These are phyloP conservation scores for Imbricaverruca yamaguchii DNA, from an alignment of 2,888 invertebrate species.

Conservation along the genomic window DNA sequence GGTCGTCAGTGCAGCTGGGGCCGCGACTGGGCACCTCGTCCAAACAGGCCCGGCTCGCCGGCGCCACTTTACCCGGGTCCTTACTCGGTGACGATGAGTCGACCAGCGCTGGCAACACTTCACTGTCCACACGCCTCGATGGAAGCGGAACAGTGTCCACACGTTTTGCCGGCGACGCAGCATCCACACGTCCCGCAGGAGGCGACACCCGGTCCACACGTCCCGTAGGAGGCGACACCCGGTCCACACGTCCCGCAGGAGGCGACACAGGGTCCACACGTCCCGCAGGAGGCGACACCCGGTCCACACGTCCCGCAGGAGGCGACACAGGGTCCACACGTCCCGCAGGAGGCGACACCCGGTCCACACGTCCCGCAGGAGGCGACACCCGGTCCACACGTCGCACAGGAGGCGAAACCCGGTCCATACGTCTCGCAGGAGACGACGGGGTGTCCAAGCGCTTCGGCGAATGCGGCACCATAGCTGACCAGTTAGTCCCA, in stretches of 20 bases:
- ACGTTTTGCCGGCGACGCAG: conserved; percentile 18
- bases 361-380: too few species aligned
- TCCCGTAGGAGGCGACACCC: not conserved
- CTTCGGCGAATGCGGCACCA: too few species aligned
- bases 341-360: not conserved
- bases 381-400: too few species aligned
- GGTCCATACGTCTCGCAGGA: too few species aligned
- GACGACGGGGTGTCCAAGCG: too few species aligned
- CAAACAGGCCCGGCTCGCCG: not conserved
- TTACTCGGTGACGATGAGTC: not conserved
- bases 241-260: too few species aligned
- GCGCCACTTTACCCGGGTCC: not conserved
- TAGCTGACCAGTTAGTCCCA: too few species aligned
- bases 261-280: not conserved
- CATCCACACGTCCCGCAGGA: not conserved
- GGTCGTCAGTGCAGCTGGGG: conserved; percentile 25
- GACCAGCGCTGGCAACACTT: too few species aligned
- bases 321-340: not conserved
- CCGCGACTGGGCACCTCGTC: conserved; percentile 22
- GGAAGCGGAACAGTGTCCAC: not conserved
- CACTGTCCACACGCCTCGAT: too few species aligned
- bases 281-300: not conserved
- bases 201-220: not conserved
- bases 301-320: not conserved
- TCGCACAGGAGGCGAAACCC: too few species aligned